Evolutionary conservation across 2,797 vertebrate species (phyloP).

Genomic region (Dryobates pubescens): DNA sequence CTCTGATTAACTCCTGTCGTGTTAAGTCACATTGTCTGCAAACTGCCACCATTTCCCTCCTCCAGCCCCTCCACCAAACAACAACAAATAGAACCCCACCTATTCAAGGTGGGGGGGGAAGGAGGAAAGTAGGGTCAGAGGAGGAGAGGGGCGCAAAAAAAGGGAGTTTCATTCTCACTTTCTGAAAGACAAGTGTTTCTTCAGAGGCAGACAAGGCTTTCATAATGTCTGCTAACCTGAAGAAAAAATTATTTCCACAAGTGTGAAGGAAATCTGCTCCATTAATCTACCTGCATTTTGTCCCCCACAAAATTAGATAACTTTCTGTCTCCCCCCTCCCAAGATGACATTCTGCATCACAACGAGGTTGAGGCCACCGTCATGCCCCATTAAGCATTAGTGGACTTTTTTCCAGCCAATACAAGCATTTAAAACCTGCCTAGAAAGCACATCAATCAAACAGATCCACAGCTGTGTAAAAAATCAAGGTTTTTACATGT

Average conservation of each 20-base stretch:
- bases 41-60: not conserved
- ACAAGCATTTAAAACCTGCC: constrained; percentile 45
- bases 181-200: not conserved
- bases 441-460: constrained; percentile 66
- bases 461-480: not conserved
- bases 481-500: constrained; percentile 47
- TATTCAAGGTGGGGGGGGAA: not conserved
- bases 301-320: constrained; percentile 29
- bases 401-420: constrained; percentile 31
- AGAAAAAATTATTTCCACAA: constrained; percentile 23
- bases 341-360: constrained; percentile 6
- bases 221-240: constrained; percentile 27
- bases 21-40: constrained; percentile 13
- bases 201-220: constrained; percentile 18
- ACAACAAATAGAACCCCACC: not conserved
- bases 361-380: constrained; percentile 10
- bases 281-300: constrained; percentile 54
- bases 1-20: constrained; percentile 11
- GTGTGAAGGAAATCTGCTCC: constrained; percentile 22
- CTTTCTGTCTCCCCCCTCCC: constrained; percentile 1
- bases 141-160: not conserved
- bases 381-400: constrained; percentile 47
- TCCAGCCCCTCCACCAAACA: not conserved
- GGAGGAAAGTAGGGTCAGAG: not conserved
- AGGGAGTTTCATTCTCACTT: not conserved